Percentiles rank a stretch among this genome's conserved stretches.
phyloP scores from a whole-genome alignment of 1,140 invertebrate species.

The Carcinoscorpius rotundicauda region DNA sequence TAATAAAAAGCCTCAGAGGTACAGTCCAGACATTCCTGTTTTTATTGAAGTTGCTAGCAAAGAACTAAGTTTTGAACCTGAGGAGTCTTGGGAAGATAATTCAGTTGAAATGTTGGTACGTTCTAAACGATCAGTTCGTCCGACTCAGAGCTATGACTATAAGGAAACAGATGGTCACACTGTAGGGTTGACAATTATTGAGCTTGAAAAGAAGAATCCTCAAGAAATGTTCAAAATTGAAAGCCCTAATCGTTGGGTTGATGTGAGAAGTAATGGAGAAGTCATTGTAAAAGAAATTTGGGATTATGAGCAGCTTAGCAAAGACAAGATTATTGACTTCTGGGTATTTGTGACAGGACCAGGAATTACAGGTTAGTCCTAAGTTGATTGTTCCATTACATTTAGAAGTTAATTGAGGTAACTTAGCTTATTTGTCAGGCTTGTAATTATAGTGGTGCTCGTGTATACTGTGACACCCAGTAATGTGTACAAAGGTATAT shows the following conservation, averaged over 20 bases:
- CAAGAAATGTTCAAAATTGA: slow-evolving; percentile 87
- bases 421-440: too few species aligned
- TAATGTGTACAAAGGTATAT: too few species aligned
- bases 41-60: slow-evolving; percentile 19
- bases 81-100: background rate
- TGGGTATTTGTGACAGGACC: slow-evolving; percentile 48
- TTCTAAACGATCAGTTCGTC: slow-evolving; percentile 54
- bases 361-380: too few species aligned
- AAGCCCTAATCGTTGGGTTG: slow-evolving; percentile 69
- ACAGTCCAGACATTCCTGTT: slow-evolving; percentile 22
- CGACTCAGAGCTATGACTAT: slow-evolving; percentile 83
- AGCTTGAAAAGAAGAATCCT: slow-evolving; percentile 80
- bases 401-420: too few species aligned
- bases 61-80: slow-evolving; percentile 4
- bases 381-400: too few species aligned
- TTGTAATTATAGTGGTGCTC: too few species aligned
- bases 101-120: slow-evolving; percentile 1
- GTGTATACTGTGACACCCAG: too few species aligned
- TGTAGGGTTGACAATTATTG: slow-evolving; percentile 75
- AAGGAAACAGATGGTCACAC: slow-evolving; percentile 78
- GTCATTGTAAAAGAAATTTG: slow-evolving; percentile 89
- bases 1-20: slow-evolving; percentile 51
- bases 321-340: slow-evolving; percentile 90
- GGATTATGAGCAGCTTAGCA: slow-evolving; percentile 88
- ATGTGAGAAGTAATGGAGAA: slow-evolving; percentile 76